Percentiles rank a stretch among this genome's conserved stretches.
Conservation (phyloP, 2,888 invertebrate genomes). For the Scaptomyza caliginosa region DNA sequence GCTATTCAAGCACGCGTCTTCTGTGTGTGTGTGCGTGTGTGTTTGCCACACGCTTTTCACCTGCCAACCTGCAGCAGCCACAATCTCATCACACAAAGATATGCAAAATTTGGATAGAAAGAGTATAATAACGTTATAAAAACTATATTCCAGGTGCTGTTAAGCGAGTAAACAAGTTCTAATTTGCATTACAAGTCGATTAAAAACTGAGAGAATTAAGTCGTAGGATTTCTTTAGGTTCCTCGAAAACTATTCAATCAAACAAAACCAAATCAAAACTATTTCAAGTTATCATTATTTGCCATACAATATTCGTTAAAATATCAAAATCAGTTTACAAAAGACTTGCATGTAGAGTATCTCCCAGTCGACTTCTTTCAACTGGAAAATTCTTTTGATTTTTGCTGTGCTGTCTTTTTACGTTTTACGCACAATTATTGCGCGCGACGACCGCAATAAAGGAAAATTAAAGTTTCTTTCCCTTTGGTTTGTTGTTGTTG, state of each 20-base stretch:
- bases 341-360: neutral
- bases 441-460: constrained; percentile 79
- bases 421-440: constrained; percentile 75
- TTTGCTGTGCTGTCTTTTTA: constrained; percentile 1
- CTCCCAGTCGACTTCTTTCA: neutral
- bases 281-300: no score
- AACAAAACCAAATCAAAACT: no score
- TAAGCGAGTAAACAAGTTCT: no score
- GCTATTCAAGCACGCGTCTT: constrained; percentile 64
- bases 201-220: no score
- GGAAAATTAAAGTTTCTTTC: constrained; percentile 71
- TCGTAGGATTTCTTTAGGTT: no score
- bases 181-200: no score
- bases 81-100: neutral
- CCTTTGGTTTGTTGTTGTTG: constrained; percentile 20
- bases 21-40: constrained; percentile 1
- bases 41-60: constrained; percentile 8
- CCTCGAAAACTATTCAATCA: no score
- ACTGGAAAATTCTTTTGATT: neutral
- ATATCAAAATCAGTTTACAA: no score
- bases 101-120: neutral
- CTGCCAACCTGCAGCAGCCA: neutral
- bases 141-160: no score
- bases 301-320: no score
- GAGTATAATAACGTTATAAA: neutral